Percentiles rank a stretch among this genome's conserved stretches.
Evolutionary conservation across 1,140 invertebrate genomes (phyloP).

Genomic region (Magallana ariakensis): DNA sequence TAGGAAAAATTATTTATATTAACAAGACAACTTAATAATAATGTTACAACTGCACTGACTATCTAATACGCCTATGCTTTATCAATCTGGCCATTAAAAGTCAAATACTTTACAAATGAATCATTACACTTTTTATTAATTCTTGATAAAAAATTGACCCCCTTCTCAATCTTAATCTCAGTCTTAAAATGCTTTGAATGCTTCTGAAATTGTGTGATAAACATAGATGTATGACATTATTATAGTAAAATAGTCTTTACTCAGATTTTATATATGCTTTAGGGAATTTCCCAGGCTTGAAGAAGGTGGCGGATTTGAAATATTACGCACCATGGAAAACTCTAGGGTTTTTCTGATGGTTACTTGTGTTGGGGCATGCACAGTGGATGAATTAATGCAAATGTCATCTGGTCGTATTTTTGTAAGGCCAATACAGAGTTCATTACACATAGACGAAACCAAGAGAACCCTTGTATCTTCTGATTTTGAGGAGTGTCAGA

Average conservation of each 20-base stretch:
- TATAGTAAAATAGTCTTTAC: background rate
- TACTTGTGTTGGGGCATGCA: background rate
- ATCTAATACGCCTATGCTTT: background rate
- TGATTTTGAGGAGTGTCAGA: conserved; percentile 26
- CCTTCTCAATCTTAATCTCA: background rate
- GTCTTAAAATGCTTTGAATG: background rate
- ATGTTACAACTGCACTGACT: background rate
- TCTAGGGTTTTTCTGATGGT: background rate
- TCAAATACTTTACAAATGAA: background rate
- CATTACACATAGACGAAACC: background rate
- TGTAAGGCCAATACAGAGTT: background rate
- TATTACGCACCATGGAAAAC: background rate
- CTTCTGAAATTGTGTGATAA: background rate
- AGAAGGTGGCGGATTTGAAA: conserved; percentile 16
- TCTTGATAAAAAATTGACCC: background rate
- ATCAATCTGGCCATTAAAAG: background rate
- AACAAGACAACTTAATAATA: background rate
- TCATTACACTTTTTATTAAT: background rate
- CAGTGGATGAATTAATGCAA: conserved; percentile 12
- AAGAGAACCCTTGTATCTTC: background rate
- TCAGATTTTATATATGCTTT: background rate
- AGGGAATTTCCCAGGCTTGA: conserved; percentile 38
- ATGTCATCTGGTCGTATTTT: conserved; percentile 6
- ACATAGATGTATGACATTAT: background rate
- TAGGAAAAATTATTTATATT: background rate